Percentiles rank a stretch among this genome's conserved stretches.
Conservation (phyloP, 2,113 vertebrate genomes). For the Synodontis membranacea region DNA sequence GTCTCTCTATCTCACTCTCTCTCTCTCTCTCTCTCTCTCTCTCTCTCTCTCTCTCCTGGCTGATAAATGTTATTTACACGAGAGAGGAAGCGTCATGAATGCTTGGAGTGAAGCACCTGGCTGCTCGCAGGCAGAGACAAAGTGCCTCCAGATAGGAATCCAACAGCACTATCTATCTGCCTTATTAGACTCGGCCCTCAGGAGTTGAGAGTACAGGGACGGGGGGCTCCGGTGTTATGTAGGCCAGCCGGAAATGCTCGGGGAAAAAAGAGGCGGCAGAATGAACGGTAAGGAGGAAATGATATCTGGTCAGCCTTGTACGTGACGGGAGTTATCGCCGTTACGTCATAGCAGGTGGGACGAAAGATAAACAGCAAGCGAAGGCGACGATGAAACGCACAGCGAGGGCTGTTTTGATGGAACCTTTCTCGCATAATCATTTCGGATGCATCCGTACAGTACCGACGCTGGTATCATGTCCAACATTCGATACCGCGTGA, state of each 20-base stretch:
- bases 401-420: slow-evolving; percentile 17
- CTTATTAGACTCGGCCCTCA: slow-evolving; percentile 78
- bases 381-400: slow-evolving; percentile 42
- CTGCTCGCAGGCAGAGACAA: slow-evolving; percentile 74
- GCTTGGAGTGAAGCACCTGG: slow-evolving; percentile 76
- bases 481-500: not conserved
- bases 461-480: not conserved
- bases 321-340: slow-evolving; percentile 17
- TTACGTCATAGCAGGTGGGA: slow-evolving; percentile 21
- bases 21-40: slow-evolving; percentile 43
- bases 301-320: slow-evolving; percentile 21
- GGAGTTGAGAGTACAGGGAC: slow-evolving; percentile 68
- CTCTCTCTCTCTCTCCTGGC: slow-evolving; percentile 37
- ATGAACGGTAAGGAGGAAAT: not conserved
- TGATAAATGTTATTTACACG: slow-evolving; percentile 82
- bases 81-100: slow-evolving; percentile 71
- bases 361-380: not conserved
- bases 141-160: slow-evolving; percentile 77
- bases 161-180: slow-evolving; percentile 82
- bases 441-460: no score
- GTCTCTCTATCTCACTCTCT: slow-evolving; percentile 31
- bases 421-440: no score
- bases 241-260: slow-evolving; percentile 75
- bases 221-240: slow-evolving; percentile 76
- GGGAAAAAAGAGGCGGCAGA: slow-evolving; percentile 24